Evolutionary conservation across 2,113 vertebrate genomes (phyloP).

Genomic region (Hemiscyllium ocellatum): DNA sequence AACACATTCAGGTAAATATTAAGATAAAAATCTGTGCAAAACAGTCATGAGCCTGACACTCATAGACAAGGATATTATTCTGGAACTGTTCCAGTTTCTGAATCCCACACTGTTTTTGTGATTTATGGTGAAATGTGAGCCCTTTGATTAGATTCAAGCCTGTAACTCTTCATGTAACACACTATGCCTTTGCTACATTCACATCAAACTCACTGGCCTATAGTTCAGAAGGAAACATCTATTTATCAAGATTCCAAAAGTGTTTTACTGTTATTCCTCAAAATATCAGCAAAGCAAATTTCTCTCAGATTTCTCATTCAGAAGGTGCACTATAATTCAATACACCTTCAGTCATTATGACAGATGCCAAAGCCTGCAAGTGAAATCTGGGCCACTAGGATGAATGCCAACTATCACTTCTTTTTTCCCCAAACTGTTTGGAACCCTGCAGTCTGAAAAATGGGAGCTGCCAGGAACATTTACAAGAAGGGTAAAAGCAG

Average conservation of each 20-base stretch:
- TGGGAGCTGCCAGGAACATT: neutral
- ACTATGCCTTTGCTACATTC: neutral
- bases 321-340: neutral
- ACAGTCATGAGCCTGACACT: neutral
- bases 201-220: neutral
- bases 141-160: constrained; percentile 27
- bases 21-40: neutral
- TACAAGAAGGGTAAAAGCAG: neutral
- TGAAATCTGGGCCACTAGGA: neutral
- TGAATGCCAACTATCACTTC: neutral
- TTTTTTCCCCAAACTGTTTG: too few relatives aligned
- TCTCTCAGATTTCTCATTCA: neutral
- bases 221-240: neutral
- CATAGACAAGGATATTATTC: neutral
- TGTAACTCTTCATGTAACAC: constrained; percentile 29
- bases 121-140: constrained; percentile 16
- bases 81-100: constrained; percentile 29
- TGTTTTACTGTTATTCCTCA: neutral
- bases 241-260: neutral
- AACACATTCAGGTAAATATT: neutral
- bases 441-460: neutral
- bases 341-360: neutral
- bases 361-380: neutral
- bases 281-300: neutral
- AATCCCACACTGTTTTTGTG: constrained; percentile 10